Evolutionary conservation across 2,797 vertebrate genomes (phyloP), one percentile per base, ranked within the genome.

Genomic region (Xenentodon cancila): DNA sequence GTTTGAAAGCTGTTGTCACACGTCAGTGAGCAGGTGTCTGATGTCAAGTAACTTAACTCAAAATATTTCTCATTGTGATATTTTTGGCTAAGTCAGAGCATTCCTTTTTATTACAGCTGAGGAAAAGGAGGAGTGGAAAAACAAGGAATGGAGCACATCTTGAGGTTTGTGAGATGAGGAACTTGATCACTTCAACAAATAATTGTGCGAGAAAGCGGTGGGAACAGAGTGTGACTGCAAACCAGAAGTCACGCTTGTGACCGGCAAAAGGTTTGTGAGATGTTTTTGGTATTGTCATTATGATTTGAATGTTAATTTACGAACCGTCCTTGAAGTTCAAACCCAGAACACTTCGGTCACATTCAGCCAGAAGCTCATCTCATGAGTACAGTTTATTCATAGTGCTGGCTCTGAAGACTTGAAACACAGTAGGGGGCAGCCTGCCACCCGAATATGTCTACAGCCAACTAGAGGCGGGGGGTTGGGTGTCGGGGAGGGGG

Each of bases 1-100:
- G 84, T 92, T 81, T 90, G 89, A 92, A 92, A 90, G 88, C 88
- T 84, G 82, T 87, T 91, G 88, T 87, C 82, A 89, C 87, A 84
- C 86, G 74, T 89, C 84, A 78, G 46, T 73, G 87, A 73, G 75
- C 86, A 88, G 84, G 84, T 86, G 85, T 84, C 75, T 85, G 85
- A 86, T 84, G 89, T 91, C 88, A 79, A 85, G 87, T 84, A 82
- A 90, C 89, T 88, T 87, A 87, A 89, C 88, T 86, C 77, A 80
- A 81, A 77, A 79, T 77, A 87, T 84, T 89, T 81, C 71, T 85
- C 70, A 82, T 83, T 75, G 73, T 71, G 51, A 74, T 56, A 71
- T 73, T 81, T 66, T 75, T 18, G 71, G 77, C 68, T 61, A 68
- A 64, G 68, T 55, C 51, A 25, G 43, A 63, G 54, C 12, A 43